Evolutionary conservation across 2,113 vertebrate genomes (phyloP).

Genomic region (Athene noctua): DNA sequence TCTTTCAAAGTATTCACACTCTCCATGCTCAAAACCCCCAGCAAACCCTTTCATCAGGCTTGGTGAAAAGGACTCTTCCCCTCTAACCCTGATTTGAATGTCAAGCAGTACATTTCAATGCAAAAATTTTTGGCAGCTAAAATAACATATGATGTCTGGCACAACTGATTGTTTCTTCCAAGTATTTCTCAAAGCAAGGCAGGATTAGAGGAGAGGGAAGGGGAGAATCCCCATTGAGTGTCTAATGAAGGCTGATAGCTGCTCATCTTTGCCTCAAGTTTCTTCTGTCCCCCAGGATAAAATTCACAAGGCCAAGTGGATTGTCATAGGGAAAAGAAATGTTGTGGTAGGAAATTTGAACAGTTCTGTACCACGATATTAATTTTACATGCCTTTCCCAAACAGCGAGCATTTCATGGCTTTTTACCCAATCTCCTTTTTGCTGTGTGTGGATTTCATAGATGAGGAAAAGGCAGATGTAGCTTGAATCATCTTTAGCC

Average conservation of each 20-base stretch:
- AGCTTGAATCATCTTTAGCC: neutral
- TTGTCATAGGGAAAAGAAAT: neutral
- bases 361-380: neutral
- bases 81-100: constrained; percentile 59
- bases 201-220: neutral
- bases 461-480: neutral
- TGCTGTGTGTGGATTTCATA: neutral
- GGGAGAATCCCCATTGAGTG: neutral
- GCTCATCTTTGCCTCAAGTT: neutral
- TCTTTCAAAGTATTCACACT: neutral
- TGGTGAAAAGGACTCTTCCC: constrained; percentile 1
- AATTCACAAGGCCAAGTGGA: neutral
- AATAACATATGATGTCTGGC: constrained; percentile 24
- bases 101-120: constrained; percentile 60
- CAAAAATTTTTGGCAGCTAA: constrained; percentile 46
- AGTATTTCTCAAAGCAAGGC: neutral
- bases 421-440: neutral
- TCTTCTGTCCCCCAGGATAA: constrained; percentile 1
- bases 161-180: constrained; percentile 19
- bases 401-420: neutral
- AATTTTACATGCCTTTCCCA: neutral
- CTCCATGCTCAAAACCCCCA: neutral
- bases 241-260: neutral
- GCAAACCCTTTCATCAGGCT: constrained; percentile 41
- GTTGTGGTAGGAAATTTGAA: neutral